Evolutionary conservation across 1,140 invertebrate species (phyloP).

Genomic region (Orchestia grillus): DNA sequence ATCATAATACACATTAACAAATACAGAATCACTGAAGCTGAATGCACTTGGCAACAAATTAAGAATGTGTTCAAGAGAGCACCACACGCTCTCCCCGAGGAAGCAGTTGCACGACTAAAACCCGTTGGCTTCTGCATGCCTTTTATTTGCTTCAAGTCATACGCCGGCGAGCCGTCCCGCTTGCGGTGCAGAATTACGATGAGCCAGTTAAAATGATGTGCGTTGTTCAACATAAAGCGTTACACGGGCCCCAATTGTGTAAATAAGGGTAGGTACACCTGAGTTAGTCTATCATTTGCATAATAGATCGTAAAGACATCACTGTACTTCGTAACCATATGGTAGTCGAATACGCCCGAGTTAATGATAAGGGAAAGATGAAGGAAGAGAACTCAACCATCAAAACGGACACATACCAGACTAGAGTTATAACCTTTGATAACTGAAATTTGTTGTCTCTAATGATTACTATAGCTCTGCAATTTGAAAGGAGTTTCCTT

Average conservation of each 20-base stretch:
- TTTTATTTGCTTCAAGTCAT: neutral
- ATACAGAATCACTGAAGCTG: neutral
- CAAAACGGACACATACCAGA: neutral
- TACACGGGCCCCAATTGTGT: neutral
- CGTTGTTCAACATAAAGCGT: neutral
- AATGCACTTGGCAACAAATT: neutral
- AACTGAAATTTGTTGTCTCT: neutral
- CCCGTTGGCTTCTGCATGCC: neutral
- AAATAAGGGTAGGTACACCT: too few species aligned
- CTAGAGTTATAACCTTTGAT: neutral
- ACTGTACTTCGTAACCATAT: neutral
- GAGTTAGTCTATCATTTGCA: neutral
- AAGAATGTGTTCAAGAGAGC: neutral
- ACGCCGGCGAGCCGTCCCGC: neutral
- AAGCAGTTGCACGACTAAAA: neutral
- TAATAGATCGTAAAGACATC: neutral
- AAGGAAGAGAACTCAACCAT: neutral
- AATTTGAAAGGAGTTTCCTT: neutral
- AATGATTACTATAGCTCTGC: neutral
- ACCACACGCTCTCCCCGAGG: neutral
- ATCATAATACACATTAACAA: neutral
- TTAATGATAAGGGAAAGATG: neutral
- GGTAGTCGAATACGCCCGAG: neutral
- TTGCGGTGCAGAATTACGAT: neutral
- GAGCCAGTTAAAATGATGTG: neutral